A percentile compares a stretch with the other conserved stretches of the same genome.
Evolutionary conservation across 2,113 vertebrate species (phyloP).

Genomic region (Oryctolagus cuniculus): mOryCun1.1 NC_091435.1:98964501-98965000

Average conservation of each 20-base stretch:
- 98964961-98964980: slow-evolving; percentile 21
- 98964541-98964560: slow-evolving; percentile 48
- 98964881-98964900: neutral
- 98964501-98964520: slow-evolving; percentile 35
- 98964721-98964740: slow-evolving; percentile 50
- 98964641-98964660: slow-evolving; percentile 62
- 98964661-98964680: slow-evolving; percentile 55
- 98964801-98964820: neutral
- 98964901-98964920: neutral
- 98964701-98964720: slow-evolving; percentile 27
- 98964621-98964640: slow-evolving; percentile 61
- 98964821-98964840: neutral
- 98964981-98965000: neutral
- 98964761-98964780: slow-evolving; percentile 23
- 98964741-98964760: slow-evolving; percentile 5
- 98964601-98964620: neutral
- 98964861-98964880: slow-evolving; percentile 2
- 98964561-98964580: slow-evolving; percentile 53
- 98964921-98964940: neutral
- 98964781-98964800: neutral
- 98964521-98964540: slow-evolving; percentile 46
- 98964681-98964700: slow-evolving; percentile 66
- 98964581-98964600: slow-evolving; percentile 11
- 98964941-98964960: neutral
- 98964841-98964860: neutral